These are phyloP conservation scores for Octodonta nipae DNA, from an alignment of 2,888 invertebrate species.

Conservation along the genomic window DNA sequence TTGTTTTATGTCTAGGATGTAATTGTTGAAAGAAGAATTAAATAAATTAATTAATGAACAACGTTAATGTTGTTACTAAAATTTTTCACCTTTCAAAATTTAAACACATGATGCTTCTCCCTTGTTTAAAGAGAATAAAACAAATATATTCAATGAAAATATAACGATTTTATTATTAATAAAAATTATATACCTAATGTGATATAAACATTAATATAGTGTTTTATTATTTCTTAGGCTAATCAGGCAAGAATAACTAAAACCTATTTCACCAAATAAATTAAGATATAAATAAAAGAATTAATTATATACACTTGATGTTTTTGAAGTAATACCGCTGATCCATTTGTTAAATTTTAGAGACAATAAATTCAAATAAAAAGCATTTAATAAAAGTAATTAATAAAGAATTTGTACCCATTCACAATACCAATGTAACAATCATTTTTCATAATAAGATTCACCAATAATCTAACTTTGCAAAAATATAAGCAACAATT, in stretches of 20 bases:
- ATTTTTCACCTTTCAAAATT: too few species aligned
- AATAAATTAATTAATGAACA: too few species aligned
- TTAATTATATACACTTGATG: conserved; percentile 11
- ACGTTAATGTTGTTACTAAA: too few species aligned
- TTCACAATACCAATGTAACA: conserved; percentile 5
- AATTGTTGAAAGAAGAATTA: too few species aligned
- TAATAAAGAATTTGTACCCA: conserved; percentile 10
- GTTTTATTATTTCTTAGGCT: conserved; percentile 20
- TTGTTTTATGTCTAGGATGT: too few species aligned
- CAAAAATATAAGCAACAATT: conserved; percentile 23
- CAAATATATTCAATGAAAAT: conserved; percentile 21
- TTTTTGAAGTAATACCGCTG: conserved; percentile 1
- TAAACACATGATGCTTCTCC: too few species aligned
- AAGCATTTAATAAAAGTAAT: background rate
- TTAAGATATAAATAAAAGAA: conserved; percentile 18
- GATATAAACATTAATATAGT: conserved; percentile 26
- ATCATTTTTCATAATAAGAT: conserved; percentile 8
- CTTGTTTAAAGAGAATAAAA: too few species aligned
- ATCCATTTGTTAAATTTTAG: conserved; percentile 1
- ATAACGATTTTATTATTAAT: conserved; percentile 32
- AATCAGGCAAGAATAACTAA: conserved; percentile 26
- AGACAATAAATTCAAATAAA: background rate
- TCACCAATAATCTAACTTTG: conserved; percentile 12
- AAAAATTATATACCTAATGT: conserved; percentile 27
- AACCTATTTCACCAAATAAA: conserved; percentile 18